phyloP scores from a whole-genome alignment of 1,140 invertebrate species.

The Pristionchus pacificus region DNA sequence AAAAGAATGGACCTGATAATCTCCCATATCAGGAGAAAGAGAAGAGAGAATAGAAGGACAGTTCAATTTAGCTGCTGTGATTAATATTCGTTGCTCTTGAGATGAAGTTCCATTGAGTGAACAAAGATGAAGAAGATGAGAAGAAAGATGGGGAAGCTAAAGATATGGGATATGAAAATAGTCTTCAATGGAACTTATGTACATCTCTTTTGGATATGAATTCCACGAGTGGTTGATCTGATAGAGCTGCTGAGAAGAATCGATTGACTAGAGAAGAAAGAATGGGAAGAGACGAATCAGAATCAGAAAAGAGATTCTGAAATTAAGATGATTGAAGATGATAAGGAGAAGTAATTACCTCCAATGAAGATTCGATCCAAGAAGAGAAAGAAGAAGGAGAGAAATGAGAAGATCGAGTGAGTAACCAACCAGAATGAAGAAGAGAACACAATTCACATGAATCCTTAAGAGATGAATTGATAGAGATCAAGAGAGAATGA shows the following conservation, averaged over 20 bases:
- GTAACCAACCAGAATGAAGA: slow-evolving; percentile 23
- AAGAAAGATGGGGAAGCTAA: no score
- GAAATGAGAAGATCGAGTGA: slow-evolving; percentile 42
- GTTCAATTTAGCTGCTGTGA: slow-evolving; percentile 8
- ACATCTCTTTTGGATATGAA: not conserved
- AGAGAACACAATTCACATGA: slow-evolving; percentile 48
- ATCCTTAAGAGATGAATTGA: slow-evolving; percentile 29
- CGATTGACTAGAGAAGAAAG: not conserved
- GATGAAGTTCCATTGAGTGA: no score
- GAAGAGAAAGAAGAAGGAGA: slow-evolving; percentile 37
- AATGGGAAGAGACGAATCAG: not conserved
- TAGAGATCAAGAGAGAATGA: not conserved
- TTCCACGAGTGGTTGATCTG: not conserved
- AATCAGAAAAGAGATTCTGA: slow-evolving; percentile 1
- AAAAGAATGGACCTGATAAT: slow-evolving; percentile 8
- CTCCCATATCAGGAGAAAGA: not conserved
- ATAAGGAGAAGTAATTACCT: slow-evolving; percentile 1
- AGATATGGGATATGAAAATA: no score
- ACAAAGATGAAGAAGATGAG: not conserved
- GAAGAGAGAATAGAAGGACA: slow-evolving; percentile 21
- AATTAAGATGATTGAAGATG: not conserved
- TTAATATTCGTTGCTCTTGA: not conserved
- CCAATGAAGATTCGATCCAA: slow-evolving; percentile 24
- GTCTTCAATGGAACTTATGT: no score
- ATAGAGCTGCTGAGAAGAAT: not conserved